These are phyloP conservation scores for Cossypha heuglini DNA, from an alignment of 2,797 vertebrate genomes.

Conservation along the genomic window DNA sequence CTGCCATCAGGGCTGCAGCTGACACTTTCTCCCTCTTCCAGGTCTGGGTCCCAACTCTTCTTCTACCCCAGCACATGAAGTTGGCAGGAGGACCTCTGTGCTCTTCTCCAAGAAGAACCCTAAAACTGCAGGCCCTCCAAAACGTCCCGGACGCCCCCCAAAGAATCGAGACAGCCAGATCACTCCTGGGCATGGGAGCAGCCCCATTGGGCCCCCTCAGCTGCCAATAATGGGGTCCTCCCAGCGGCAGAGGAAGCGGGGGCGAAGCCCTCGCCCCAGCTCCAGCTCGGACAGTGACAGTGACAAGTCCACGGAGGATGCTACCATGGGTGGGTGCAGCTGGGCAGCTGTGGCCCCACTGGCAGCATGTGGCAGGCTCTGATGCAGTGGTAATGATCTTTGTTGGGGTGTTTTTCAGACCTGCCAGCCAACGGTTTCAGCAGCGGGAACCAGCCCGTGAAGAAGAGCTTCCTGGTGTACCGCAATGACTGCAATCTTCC, in stretches of 20 bases:
- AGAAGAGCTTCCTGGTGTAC: slow-evolving; percentile 97
- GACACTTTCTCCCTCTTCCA: slow-evolving; percentile 49
- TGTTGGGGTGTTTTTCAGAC: slow-evolving; percentile 73
- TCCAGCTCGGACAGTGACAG: slow-evolving; percentile 97
- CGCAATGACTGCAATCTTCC: slow-evolving; percentile 93
- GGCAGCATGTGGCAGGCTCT: rapidly evolving
- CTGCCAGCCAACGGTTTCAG: slow-evolving; percentile 95
- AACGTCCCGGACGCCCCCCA: slow-evolving; percentile 93
- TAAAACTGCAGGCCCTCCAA: slow-evolving; percentile 92
- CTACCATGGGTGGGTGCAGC: slow-evolving; percentile 85
- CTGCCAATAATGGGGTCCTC: slow-evolving; percentile 84
- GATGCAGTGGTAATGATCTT: not conserved
- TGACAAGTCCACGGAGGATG: slow-evolving; percentile 86
- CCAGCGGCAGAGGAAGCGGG: slow-evolving; percentile 88
- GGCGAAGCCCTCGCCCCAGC: slow-evolving; percentile 90
- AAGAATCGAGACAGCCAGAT: slow-evolving; percentile 91
- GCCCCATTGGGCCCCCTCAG: slow-evolving; percentile 92
- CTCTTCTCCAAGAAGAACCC: slow-evolving; percentile 99
- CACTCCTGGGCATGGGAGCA: slow-evolving; percentile 79
- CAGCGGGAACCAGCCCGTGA: slow-evolving; percentile 90
- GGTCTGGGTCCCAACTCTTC: slow-evolving; percentile 87
- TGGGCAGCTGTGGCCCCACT: rapidly evolving
- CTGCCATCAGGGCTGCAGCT: not conserved
- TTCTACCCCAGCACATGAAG: slow-evolving; percentile 91
- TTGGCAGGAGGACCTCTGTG: slow-evolving; percentile 95